Conservation (phyloP, 2,113 vertebrate species). For the Xenotilapia flavipinnis region DNA sequence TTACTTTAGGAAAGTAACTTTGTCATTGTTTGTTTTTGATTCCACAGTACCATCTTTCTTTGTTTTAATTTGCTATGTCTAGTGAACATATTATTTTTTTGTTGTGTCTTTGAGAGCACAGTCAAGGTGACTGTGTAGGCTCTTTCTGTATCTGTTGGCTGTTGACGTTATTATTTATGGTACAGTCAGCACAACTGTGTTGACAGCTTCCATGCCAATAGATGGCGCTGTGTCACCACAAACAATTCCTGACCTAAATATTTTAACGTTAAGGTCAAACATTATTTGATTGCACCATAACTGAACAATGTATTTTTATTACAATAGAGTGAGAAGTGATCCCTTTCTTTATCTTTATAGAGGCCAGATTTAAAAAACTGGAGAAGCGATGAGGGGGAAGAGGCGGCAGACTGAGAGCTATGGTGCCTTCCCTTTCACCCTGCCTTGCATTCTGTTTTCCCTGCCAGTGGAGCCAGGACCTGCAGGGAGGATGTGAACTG, state of each 20-base stretch:
- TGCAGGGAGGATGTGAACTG: conserved; percentile 31
- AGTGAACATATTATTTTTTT: background rate
- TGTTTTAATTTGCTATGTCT: background rate
- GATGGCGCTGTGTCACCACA: conserved; percentile 13
- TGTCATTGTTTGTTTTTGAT: background rate
- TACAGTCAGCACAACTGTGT: background rate
- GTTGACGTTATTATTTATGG: background rate
- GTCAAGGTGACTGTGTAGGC: background rate
- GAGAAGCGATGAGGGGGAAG: conserved; percentile 61
- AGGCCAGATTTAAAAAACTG: conserved; percentile 69
- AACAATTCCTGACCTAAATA: background rate
- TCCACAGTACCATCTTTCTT: background rate
- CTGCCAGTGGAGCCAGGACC: conserved; percentile 3
- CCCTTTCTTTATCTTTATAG: conserved; percentile 20
- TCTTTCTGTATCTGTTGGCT: background rate
- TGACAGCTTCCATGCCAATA: background rate
- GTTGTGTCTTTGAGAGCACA: background rate
- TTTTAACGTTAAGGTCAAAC: background rate
- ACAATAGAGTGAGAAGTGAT: background rate
- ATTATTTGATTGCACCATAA: background rate
- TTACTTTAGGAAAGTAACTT: background rate
- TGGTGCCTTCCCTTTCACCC: conserved; percentile 6
- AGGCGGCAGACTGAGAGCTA: background rate
- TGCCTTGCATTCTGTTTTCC: background rate
- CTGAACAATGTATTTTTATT: background rate